Conservation (phyloP, 1,140 invertebrate genomes). For the Drosophila subobscura region DNA sequence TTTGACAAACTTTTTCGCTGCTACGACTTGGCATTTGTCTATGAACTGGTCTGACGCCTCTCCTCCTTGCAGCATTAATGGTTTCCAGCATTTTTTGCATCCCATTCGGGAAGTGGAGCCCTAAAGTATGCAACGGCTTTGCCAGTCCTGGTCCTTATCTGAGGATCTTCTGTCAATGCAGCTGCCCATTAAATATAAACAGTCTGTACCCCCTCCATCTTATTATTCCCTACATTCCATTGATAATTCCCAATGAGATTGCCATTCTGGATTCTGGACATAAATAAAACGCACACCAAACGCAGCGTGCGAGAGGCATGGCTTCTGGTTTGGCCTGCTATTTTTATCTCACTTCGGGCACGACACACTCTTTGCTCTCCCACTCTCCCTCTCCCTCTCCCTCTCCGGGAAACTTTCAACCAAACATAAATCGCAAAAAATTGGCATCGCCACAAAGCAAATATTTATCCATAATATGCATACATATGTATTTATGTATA, state of each 20-base stretch:
- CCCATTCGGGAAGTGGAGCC: constrained; percentile 38
- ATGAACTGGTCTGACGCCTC: constrained; percentile 39
- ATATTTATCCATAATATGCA: constrained; percentile 22
- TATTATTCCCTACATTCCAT: too few species aligned
- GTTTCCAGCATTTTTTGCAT: constrained; percentile 56
- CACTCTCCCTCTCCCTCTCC: not conserved
- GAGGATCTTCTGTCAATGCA: not conserved
- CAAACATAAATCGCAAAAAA: constrained; percentile 28
- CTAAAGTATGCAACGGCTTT: constrained; percentile 40
- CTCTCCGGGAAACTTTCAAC: not conserved
- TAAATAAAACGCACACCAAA: constrained; percentile 8
- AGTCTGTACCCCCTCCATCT: too few species aligned
- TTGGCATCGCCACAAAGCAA: constrained; percentile 31
- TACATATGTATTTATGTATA: constrained; percentile 17
- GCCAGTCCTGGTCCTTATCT: not conserved
- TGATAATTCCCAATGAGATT: too few species aligned
- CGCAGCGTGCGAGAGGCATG: too few species aligned
- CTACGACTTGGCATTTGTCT: constrained; percentile 51
- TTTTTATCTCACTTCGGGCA: constrained; percentile 49
- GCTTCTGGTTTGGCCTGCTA: constrained; percentile 8
- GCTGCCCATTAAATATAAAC: not conserved
- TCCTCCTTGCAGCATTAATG: constrained; percentile 60
- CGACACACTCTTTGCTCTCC: constrained; percentile 36
- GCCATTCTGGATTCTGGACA: not conserved
- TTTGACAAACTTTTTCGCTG: constrained; percentile 66